Evolutionary conservation across 2,113 vertebrate genomes (phyloP).

Genomic region (Dendrocopos noguchii): DNA sequence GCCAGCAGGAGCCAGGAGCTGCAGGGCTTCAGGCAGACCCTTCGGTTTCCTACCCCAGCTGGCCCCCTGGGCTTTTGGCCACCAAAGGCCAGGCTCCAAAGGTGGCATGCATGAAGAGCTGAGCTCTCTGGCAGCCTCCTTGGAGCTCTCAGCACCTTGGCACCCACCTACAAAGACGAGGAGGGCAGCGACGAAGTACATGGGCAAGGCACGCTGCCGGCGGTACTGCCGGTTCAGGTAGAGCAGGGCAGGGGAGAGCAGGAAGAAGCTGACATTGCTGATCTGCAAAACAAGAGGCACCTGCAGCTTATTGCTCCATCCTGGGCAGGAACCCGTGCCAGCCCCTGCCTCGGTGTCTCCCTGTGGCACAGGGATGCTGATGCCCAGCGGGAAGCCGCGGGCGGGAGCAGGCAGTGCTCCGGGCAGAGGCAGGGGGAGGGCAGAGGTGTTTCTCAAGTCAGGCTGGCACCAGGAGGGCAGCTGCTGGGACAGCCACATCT

Average conservation of each 20-base stretch:
- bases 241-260: slow-evolving; percentile 86
- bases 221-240: slow-evolving; percentile 87
- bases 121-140: neutral
- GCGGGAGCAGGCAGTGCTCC: neutral
- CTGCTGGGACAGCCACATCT: neutral
- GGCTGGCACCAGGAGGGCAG: neutral
- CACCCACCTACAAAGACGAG: slow-evolving; percentile 86
- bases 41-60: neutral
- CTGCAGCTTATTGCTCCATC: neutral
- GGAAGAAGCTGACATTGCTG: slow-evolving; percentile 91
- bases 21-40: neutral
- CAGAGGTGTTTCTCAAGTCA: neutral
- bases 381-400: neutral
- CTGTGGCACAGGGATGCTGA: neutral
- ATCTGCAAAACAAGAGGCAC: slow-evolving; percentile 74
- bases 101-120: neutral
- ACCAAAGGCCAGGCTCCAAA: neutral
- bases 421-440: neutral
- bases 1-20: neutral
- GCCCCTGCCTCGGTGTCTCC: neutral
- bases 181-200: slow-evolving; percentile 80
- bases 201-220: slow-evolving; percentile 74
- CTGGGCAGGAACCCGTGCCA: neutral
- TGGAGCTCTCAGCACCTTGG: neutral
- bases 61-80: neutral